These are phyloP conservation scores for Cydia amplana DNA, from an alignment of 1,140 invertebrate genomes.

Conservation along the genomic window DNA sequence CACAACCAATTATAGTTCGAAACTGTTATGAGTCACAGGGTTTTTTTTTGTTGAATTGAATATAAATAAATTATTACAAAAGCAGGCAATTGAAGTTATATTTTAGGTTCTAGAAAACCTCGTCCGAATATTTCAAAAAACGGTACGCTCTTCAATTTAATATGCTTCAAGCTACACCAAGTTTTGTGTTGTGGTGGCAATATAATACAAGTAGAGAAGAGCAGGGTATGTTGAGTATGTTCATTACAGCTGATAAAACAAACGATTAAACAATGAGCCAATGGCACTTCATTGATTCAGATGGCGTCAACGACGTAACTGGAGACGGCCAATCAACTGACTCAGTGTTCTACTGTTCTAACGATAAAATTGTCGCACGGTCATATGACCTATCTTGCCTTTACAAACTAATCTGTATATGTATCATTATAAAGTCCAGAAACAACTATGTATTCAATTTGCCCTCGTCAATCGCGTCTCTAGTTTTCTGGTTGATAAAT, in stretches of 20 bases:
- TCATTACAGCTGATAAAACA: slow-evolving; percentile 73
- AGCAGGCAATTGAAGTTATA: not conserved
- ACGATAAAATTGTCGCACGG: slow-evolving; percentile 43
- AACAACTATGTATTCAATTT: not conserved
- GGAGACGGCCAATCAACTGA: slow-evolving; percentile 61
- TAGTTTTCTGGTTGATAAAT: not conserved
- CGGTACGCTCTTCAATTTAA: not conserved
- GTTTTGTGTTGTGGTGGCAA: not conserved
- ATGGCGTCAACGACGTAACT: slow-evolving; percentile 64
- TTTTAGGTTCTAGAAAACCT: slow-evolving; percentile 1
- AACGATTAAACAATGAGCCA: slow-evolving; percentile 73
- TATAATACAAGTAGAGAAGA: not conserved
- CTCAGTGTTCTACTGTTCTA: slow-evolving; percentile 34
- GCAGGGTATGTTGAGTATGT: slow-evolving; percentile 39
- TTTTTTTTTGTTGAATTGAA: too few species aligned
- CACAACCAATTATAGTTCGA: too few species aligned
- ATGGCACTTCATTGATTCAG: slow-evolving; percentile 71
- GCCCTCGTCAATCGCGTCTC: not conserved
- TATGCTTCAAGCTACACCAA: not conserved
- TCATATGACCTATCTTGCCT: not conserved
- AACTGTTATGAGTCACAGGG: too few species aligned
- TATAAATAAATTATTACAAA: too few species aligned
- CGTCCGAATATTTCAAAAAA: not conserved
- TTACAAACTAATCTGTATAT: not conserved
- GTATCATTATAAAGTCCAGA: not conserved